Percentiles rank a stretch among this genome's conserved stretches.
Conservation (phyloP, 1,140 invertebrate genomes). For the Theocolax elegans region DNA sequence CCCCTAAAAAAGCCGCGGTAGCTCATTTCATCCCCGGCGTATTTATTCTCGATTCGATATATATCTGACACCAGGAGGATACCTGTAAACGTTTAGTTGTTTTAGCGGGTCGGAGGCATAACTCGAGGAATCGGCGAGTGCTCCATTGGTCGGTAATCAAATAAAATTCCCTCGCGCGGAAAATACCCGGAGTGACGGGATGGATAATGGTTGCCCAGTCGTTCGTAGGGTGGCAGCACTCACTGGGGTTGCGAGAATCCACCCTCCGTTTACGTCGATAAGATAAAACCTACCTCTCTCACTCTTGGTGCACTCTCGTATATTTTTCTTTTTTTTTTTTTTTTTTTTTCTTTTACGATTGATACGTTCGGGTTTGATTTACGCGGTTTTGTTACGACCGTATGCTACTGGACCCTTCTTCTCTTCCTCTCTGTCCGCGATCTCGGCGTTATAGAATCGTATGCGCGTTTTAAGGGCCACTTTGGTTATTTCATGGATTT, state of each 20-base stretch:
- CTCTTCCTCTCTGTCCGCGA: no score
- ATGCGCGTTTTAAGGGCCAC: no score
- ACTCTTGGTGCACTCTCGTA: not conserved
- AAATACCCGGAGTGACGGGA: no score
- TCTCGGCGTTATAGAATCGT: no score
- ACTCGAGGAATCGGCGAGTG: not conserved
- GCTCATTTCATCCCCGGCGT: no score
- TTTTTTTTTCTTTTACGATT: slow-evolving; percentile 20
- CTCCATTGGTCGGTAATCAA: slow-evolving; percentile 51
- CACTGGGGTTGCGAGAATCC: slow-evolving; percentile 17
- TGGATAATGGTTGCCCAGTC: not conserved
- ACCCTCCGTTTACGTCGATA: slow-evolving; percentile 9
- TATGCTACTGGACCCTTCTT: not conserved
- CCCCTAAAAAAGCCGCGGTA: no score
- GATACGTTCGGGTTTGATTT: slow-evolving; percentile 13
- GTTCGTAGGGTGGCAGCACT: slow-evolving; percentile 61
- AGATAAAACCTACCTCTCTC: not conserved
- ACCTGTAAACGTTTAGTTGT: slow-evolving; percentile 26
- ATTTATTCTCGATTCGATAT: slow-evolving; percentile 4
- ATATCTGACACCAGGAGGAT: no score
- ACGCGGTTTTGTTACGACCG: not conserved
- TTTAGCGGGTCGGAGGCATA: slow-evolving; percentile 6
- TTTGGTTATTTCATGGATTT: no score
- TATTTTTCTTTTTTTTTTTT: no score
- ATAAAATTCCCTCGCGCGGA: slow-evolving; percentile 46